These are phyloP conservation scores for Simalia tracyae DNA, from an alignment of 2,797 vertebrate species.

Conservation along the genomic window DNA sequence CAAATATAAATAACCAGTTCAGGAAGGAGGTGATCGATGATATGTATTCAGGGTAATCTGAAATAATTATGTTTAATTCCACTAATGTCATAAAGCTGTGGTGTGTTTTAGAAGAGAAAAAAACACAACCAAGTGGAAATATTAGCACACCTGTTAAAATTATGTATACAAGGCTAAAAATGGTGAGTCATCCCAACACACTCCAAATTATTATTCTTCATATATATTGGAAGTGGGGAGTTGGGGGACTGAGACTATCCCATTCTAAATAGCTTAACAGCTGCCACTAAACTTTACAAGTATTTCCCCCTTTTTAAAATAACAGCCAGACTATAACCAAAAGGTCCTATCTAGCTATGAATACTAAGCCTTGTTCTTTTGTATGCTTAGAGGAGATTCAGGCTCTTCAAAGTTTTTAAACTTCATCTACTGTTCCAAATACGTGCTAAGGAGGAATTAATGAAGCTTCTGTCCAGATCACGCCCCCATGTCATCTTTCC, in stretches of 20 bases:
- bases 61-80: slow-evolving; percentile 39
- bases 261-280: not conserved
- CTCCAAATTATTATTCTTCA: not conserved
- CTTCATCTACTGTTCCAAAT: not conserved
- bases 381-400: not conserved
- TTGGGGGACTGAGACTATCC: no score
- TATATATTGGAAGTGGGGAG: not conserved
- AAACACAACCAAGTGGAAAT: slow-evolving; percentile 46
- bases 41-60: slow-evolving; percentile 34
- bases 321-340: not conserved
- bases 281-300: not conserved
- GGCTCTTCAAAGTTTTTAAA: not conserved
- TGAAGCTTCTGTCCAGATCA: no score
- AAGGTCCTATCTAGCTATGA: not conserved
- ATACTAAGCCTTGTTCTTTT: not conserved
- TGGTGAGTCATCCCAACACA: slow-evolving; percentile 23
- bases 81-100: not conserved
- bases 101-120: slow-evolving; percentile 51
- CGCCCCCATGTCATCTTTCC: not conserved
- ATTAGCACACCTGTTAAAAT: slow-evolving; percentile 36
- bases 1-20: slow-evolving; percentile 27
- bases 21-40: slow-evolving; percentile 14
- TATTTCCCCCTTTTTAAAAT: not conserved
- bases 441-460: not conserved
- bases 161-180: slow-evolving; percentile 32